These are phyloP conservation scores for Caerostris darwini DNA, from an alignment of 1,140 invertebrate species.

Conservation along the genomic window DNA sequence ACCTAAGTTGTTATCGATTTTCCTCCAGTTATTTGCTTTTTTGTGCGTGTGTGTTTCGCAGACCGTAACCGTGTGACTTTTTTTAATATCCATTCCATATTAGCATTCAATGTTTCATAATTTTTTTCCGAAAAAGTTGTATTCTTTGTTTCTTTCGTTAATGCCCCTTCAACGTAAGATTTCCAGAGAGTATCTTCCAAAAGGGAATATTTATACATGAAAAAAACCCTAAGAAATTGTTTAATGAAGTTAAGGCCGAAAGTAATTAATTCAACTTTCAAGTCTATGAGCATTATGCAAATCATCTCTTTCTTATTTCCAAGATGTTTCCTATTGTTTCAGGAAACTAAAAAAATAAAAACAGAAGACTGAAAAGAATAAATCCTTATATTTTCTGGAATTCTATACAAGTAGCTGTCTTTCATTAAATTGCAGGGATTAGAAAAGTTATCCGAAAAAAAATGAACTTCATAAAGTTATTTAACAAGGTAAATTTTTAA, in stretches of 20 bases:
- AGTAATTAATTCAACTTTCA: conserved; percentile 14
- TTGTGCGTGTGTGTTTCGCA: background rate
- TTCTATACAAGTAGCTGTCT: background rate
- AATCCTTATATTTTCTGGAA: background rate
- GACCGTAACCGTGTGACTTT: conserved; percentile 22
- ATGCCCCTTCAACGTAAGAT: background rate
- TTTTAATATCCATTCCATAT: background rate
- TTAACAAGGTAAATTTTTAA: background rate
- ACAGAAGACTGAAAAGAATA: background rate
- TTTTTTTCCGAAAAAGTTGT: background rate
- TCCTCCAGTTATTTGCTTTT: conserved; percentile 7
- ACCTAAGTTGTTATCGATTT: background rate
- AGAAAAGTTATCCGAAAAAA: background rate
- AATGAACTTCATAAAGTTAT: too few relatives aligned
- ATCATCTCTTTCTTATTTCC: background rate
- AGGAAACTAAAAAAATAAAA: background rate
- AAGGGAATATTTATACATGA: background rate
- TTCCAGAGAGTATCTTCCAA: background rate
- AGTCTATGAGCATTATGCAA: background rate
- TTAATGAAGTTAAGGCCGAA: conserved; percentile 22
- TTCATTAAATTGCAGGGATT: background rate
- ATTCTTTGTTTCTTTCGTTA: conserved; percentile 3
- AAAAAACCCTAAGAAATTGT: background rate
- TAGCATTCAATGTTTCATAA: background rate
- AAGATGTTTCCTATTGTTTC: background rate